Conservation (phyloP, 2,113 vertebrate genomes). For the Burhinus oedicnemus region DNA sequence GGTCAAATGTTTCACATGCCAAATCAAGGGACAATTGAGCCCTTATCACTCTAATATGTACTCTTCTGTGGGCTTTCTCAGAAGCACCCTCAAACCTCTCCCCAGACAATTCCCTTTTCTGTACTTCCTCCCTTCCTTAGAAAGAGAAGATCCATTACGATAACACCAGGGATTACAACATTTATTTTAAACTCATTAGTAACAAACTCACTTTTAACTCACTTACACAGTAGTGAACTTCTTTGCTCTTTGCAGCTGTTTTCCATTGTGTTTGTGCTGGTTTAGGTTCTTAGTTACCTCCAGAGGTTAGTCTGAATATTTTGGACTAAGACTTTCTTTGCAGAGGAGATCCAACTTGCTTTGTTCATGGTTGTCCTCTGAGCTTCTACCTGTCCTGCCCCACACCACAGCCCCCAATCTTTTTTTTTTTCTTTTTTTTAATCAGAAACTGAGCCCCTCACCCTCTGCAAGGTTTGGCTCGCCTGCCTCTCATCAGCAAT, state of each 20-base stretch:
- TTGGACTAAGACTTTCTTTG: background rate
- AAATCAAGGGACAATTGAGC: background rate
- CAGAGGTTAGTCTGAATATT: background rate
- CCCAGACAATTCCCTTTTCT: background rate
- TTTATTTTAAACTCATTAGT: background rate
- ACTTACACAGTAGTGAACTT: background rate
- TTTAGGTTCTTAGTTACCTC: background rate
- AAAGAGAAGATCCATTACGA: background rate
- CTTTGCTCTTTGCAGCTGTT: background rate
- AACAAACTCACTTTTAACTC: background rate
- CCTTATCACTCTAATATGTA: background rate
- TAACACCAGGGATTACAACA: background rate
- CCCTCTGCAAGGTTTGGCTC: background rate
- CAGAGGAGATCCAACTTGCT: background rate
- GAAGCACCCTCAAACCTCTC: background rate
- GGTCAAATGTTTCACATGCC: background rate
- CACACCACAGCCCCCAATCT: accelerated
- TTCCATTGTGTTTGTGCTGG: background rate
- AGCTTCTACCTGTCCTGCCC: background rate
- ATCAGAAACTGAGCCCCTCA: background rate
- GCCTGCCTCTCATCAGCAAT: background rate
- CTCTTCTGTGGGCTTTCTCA: background rate
- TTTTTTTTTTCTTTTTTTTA: no score
- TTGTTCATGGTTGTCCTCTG: background rate
- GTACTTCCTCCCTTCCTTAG: background rate